Evolutionary conservation across 2,797 vertebrate genomes (phyloP), one percentile per base, ranked within the genome.

Genomic region (Peromyscus melanophrys): DNA sequence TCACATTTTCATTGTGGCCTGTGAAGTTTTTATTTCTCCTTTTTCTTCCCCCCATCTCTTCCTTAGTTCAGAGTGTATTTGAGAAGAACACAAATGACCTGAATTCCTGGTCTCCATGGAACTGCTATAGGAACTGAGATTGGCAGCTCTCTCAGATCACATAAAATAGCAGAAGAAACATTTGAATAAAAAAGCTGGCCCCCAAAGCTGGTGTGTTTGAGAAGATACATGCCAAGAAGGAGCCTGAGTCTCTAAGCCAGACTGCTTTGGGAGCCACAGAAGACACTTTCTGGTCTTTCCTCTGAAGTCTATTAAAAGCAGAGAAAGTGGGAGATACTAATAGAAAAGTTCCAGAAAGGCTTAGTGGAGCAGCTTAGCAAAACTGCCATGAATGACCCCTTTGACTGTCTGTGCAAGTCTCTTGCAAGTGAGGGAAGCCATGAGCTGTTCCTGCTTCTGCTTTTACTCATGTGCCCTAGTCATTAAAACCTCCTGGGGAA

Each of bases 321-420:
- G 63, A 84, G 76, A 81, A 71, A 82, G 16, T 25, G 80, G 11
- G 40, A 21, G 4, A 13, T 25, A 77, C 61, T 94, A 88, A 93
- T 55, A 78, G 76, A 94, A 97, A 95, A 84, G n/a, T 96, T 97
- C 65, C 78, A 96, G 83, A 96, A 95, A 96, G 19, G 4, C 63
- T 95, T 88, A 93, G 46, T 13, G 59, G 46, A 13, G 89, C 46
- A 87, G 85, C 75, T 94, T 95, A 95, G 57, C 65, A 73, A 97
- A 96, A 92, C 25, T 71, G 52, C 73, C 55, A 81, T 89, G 81
- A 87, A 57, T 75, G 93, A 93, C 25, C 78, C 55, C 89, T 94
- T 89, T 85, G 71, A 95, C 84, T 77, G 23, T 67, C 29, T 21
- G 34, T 67, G 91, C 59, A 95, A 85, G 52, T 73, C 61, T 95